Percentiles rank a stretch among this genome's conserved stretches.
These are phyloP conservation scores for Rhyzopertha dominica DNA, from an alignment of 1,140 invertebrate genomes.

Conservation along the genomic window DNA sequence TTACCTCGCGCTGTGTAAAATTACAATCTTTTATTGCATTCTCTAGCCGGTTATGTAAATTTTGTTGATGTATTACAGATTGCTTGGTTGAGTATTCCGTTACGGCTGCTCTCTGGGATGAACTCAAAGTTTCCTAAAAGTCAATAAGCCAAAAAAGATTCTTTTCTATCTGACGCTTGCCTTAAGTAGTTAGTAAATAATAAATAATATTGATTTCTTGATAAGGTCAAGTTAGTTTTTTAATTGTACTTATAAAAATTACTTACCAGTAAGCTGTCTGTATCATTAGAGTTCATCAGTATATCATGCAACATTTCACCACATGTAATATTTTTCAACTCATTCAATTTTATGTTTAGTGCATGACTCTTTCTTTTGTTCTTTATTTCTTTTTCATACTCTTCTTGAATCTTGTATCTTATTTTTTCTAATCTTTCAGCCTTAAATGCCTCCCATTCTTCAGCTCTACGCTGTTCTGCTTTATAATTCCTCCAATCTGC, in stretches of 20 bases:
- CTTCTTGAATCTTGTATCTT: conserved; percentile 23
- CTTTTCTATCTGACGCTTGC: neutral
- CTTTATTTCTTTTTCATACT: conserved; percentile 18
- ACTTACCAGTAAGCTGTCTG: conserved; percentile 36
- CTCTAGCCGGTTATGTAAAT: conserved; percentile 41
- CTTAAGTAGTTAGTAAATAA: conserved; percentile 8
- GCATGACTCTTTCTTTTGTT: conserved; percentile 9
- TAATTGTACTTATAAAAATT: conserved; percentile 13
- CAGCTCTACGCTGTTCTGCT: conserved; percentile 47
- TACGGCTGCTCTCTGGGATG: conserved; percentile 41
- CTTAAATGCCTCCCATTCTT: conserved; percentile 38
- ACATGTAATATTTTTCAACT: conserved; percentile 27
- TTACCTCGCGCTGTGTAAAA: too few relatives aligned
- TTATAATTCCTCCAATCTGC: conserved; percentile 50
- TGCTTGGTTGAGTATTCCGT: conserved; percentile 40
- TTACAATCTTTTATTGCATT: conserved; percentile 32
- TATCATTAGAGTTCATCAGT: conserved; percentile 34
- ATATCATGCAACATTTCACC: conserved; percentile 32
- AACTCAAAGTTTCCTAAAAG: conserved; percentile 44
- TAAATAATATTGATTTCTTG: conserved; percentile 23
- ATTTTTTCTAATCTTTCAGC: conserved; percentile 24
- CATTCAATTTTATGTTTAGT: conserved; percentile 12
- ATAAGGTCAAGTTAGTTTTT: conserved; percentile 36
- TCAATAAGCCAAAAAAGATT: conserved; percentile 11
- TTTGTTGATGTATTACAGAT: conserved; percentile 37